Evolutionary conservation across 1,140 invertebrate species (phyloP), one percentile per base, ranked within the genome.

Genomic region (Ips nitidus): DNA sequence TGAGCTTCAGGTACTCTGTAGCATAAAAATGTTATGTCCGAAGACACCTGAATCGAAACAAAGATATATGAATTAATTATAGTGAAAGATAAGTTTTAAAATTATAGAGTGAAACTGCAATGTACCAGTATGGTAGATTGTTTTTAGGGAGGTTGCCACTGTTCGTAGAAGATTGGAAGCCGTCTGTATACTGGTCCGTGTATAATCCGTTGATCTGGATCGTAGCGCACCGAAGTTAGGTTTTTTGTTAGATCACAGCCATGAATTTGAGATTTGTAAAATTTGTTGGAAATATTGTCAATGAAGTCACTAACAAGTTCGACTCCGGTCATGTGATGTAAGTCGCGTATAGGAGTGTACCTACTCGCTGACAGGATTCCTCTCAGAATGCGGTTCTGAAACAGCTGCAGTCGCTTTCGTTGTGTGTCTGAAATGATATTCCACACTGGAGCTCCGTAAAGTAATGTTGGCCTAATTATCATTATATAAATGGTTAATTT

Each of bases 321-420:
- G n/a, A 62, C 6, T 3, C 37, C 8, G 4, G 60, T 36, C 4
- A 47, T 47, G 4, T 52, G 5, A 36, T 62, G 60, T 36, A 62
- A 38, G 8, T 45, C 47, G 7, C 60, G 4, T 8, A 62, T 62
- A 7, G 41, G 4, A 4, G 47, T 62, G 47, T 52, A 47, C 4
- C 60, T 4, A 4, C 8, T 4, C 3, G 1, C 39, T 4, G 8
- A n/a, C 22, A 36, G 1, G 36, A 37, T 8, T 5, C 6, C 4
- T 60, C 58, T 60, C 6, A 60, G 58, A 4, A 60, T 36, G 5
- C 41, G 40, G 37, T 62, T 62, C 47, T 62, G 60, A 6, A 62
- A n/a, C 6, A 7, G 4, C 8, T 47, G 42, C 6, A 52, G 47
- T 4, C 42, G 3, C 36, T 7, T 62, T 45, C 42, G 45, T 8